Base-by-base conservation (phyloP, 2,888 invertebrate species). In the Smittia sp. region DNA sequence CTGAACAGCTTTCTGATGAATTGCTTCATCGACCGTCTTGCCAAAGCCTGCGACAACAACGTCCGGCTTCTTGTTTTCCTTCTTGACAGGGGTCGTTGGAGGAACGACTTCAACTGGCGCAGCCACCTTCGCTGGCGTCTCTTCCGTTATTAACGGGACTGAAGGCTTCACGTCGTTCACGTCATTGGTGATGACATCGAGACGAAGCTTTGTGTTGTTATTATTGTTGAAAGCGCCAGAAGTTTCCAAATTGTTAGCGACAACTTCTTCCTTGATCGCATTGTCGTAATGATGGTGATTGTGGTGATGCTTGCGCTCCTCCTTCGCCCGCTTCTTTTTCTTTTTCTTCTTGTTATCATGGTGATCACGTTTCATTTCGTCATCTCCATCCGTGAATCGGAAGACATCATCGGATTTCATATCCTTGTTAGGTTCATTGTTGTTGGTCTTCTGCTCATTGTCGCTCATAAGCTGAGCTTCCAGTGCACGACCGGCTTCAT, bases 281-380 rank as follows among this genome's bases (percentile, higher is more conserved):
- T 63, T 75, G 74, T 78, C 80, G 79, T 88, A 88, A 79, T 90
- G 88, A 77, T 89, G 87, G 78, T 88, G 87, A 75, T 88, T 86
- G 78, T 86, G 87, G 41, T 90, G 87, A 78, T 85, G 87, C 76
- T 88, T 87, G 76, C 88, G 86, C 75, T 92, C 92, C 77, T 93
- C 93, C 79, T 89, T 91, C 73, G 88, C 91, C 79, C 90, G 91
- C 82, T 93, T 93, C 81, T 91, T 92, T 81, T 90, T 92, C 77
- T 92, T 92, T 79, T 89, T 90, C 70, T 84, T 84, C 76, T 90
- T 87, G 81, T 86, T 84, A 77, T 83, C 85, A 78, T 85, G 78
- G 77, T 81, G 79, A 78, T 77, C 54, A 1, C 79, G 77, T 0
- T 87, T 87, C 69, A 84, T 78, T 54, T 85, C 85, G 77, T 86